Percentiles rank a stretch among this genome's conserved stretches.
These are phyloP conservation scores for Rhopalosiphum nymphaeae DNA, from an alignment of 2,888 invertebrate species.

Conservation along the genomic window DNA sequence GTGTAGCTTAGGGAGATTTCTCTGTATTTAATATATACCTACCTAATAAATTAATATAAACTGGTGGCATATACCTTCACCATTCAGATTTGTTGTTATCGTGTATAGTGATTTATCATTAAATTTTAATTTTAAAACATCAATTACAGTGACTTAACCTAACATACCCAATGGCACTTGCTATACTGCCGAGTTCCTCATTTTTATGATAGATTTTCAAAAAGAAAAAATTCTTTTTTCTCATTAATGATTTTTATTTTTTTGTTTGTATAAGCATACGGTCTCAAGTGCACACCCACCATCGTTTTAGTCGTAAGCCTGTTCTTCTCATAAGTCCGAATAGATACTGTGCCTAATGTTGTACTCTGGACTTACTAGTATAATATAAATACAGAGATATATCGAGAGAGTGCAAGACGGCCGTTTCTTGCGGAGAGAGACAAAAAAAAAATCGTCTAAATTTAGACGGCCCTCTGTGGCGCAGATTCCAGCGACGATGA, in stretches of 20 bases:
- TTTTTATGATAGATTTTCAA: not conserved
- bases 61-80: too few relatives aligned
- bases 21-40: too few relatives aligned
- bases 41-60: too few relatives aligned
- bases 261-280: not conserved
- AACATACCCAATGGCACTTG: too few relatives aligned
- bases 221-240: not conserved
- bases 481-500: conserved; percentile 12
- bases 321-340: too few relatives aligned
- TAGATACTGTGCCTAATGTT: not conserved
- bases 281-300: not conserved
- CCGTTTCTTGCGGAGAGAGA: not conserved
- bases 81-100: too few relatives aligned
- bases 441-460: conserved; percentile 37
- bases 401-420: not conserved
- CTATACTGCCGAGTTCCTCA: too few relatives aligned
- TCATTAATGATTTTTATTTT: not conserved
- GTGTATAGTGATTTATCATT: too few relatives aligned
- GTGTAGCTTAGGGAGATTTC: too few relatives aligned
- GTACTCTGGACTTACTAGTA: not conserved
- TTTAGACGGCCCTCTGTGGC: conserved; percentile 14
- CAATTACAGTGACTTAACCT: too few relatives aligned
- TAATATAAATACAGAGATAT: not conserved
- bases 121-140: too few relatives aligned
- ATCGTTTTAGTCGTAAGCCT: not conserved